Base-by-base conservation (phyloP, 2,888 invertebrate genomes). In the Leptinotarsa peninsularis region DNA sequence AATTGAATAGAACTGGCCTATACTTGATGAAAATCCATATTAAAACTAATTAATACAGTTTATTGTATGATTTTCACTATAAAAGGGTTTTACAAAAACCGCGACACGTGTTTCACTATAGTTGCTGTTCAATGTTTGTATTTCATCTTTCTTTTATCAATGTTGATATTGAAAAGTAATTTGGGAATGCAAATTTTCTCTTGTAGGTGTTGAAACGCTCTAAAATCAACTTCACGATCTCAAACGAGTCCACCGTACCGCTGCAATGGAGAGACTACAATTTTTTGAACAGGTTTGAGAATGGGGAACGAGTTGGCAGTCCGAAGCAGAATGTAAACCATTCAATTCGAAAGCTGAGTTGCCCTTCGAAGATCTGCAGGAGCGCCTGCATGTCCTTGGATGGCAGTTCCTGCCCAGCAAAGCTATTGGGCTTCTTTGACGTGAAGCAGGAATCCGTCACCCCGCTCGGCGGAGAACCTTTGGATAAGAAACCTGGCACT, bases 191-290 rank as follows among this genome's bases (percentile, higher is more conserved):
- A 43, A 43, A 43, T 10, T 43, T 23, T 14, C 4, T 58, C 58
- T 49, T 84, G 14, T 74, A 78, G 68, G 77, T 78, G 10, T 76
- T 84, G 49, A 81, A 82, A 72, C 73, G 75, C 49, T 79, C 82
- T 1, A 84, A 84, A 67, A 83, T 84, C 33, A 81, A 80, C 73
- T 84, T 83, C 67, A 80, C 82, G 7, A 83, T 84, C 72, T 80
- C 83, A n/a, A 83, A 79, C 77, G 79, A 82, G 63, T 63, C 78
- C 17, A 69, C 73, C 43, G 7, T 76, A 56, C 72, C 76, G 15
- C 27, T 71, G 17, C 71, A 27, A n/a, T 72, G 50, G 66, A 33
- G 17, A 21, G 49, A 74, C 52, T 67, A 23, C n/a, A 72, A 74
- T 52, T 70, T 58, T 58, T 49, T 58, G 58, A 4, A 58, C 15